These are phyloP conservation scores for Lytechinus variegatus DNA, from an alignment of 35 echinoderm and acorn worm species.

Conservation along the genomic window DNA sequence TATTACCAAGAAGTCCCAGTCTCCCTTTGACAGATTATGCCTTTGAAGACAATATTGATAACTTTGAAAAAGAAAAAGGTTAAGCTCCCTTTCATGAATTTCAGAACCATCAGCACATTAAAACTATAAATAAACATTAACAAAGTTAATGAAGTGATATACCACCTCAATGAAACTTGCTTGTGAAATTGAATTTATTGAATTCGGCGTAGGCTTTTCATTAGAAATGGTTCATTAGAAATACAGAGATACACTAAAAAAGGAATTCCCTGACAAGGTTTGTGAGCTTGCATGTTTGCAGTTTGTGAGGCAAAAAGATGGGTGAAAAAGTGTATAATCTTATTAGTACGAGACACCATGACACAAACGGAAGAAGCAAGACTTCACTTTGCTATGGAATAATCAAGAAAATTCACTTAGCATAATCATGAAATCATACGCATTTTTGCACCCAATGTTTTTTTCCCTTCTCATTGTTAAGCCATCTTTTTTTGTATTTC, in stretches of 20 bases:
- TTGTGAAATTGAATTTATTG: no score
- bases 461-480: neutral
- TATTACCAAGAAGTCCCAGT: neutral
- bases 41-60: neutral
- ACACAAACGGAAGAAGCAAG: neutral
- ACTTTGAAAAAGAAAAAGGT: neutral
- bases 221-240: neutral
- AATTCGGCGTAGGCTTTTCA: no score
- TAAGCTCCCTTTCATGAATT: neutral
- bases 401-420: slow-evolving; percentile 53
- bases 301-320: neutral
- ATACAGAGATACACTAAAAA: neutral
- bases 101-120: neutral
- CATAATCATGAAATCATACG: slow-evolving; percentile 53
- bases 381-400: slow-evolving; percentile 27
- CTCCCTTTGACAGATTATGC: neutral
- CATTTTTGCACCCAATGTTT: slow-evolving; percentile 42
- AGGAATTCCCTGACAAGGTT: neutral
- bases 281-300: slow-evolving; percentile 18
- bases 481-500: slow-evolving; percentile 22
- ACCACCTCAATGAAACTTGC: no score
- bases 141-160: no score
- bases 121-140: no score
- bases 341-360: slow-evolving; percentile 31
- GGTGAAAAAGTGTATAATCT: slow-evolving; percentile 43